phyloP scores from a whole-genome alignment of 2,888 invertebrate genomes.

The Dorcus hopei region DNA sequence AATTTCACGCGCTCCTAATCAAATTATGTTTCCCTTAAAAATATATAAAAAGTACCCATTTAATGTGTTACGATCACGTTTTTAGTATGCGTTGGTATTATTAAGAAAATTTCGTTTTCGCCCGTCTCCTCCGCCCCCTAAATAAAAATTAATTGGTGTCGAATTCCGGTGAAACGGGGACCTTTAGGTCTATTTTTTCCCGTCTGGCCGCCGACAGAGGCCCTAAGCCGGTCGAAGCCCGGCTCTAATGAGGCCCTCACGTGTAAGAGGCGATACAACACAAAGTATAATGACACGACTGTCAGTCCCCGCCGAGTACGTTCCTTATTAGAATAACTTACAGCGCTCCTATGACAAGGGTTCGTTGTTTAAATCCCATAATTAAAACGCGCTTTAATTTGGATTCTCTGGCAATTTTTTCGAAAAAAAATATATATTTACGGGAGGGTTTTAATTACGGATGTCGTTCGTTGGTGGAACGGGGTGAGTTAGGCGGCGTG shows the following conservation, averaged over 20 bases:
- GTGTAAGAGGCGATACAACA: slow-evolving; percentile 31
- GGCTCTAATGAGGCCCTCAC: slow-evolving; percentile 35
- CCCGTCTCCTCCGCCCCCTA: too few species aligned
- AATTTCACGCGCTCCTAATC: too few species aligned
- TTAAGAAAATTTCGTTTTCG: too few species aligned
- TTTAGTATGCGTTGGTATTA: too few species aligned
- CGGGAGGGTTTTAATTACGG: not conserved
- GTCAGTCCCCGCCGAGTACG: slow-evolving; percentile 30
- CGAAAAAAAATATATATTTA: not conserved
- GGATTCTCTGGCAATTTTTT: not conserved
- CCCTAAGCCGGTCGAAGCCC: slow-evolving; percentile 24
- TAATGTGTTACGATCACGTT: too few species aligned
- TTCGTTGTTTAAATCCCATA: slow-evolving; percentile 27
- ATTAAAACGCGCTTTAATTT: slow-evolving; percentile 16
- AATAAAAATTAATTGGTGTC: not conserved
- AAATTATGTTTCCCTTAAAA: too few species aligned
- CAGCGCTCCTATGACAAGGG: slow-evolving; percentile 25
- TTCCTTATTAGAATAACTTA: slow-evolving; percentile 33
- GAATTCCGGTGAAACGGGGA: not conserved
- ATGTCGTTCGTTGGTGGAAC: not conserved
- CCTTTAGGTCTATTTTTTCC: slow-evolving; percentile 11
- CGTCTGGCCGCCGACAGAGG: slow-evolving; percentile 16
- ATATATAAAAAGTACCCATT: too few species aligned
- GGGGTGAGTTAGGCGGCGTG: slow-evolving; percentile 1
- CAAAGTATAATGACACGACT: slow-evolving; percentile 34